Conservation (phyloP, 2,797 vertebrate genomes). For the Fratercula arctica region DNA sequence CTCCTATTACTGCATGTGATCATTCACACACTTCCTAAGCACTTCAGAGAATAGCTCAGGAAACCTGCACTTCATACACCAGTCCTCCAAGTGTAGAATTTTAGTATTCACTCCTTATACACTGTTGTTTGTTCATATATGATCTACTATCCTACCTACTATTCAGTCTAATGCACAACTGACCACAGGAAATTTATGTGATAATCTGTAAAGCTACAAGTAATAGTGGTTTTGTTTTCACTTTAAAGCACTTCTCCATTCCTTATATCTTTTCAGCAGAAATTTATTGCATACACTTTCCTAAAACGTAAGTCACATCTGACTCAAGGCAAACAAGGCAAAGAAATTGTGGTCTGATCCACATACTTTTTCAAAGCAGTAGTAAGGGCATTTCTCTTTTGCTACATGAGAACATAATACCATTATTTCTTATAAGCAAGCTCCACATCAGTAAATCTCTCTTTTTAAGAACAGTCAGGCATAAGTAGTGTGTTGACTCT, state of each 20-base stretch:
- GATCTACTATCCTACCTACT: neutral
- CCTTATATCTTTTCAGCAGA: conserved; percentile 15
- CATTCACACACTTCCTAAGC: neutral
- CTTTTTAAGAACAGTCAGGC: neutral
- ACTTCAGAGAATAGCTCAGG: neutral
- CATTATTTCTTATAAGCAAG: neutral
- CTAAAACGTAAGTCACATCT: neutral
- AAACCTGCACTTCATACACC: neutral
- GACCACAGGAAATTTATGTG: conserved; percentile 17
- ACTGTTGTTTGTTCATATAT: neutral
- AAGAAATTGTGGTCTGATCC: neutral
- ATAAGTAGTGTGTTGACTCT: neutral
- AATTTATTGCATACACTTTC: neutral
- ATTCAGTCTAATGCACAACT: neutral
- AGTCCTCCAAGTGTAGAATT: neutral
- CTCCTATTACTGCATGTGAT: neutral
- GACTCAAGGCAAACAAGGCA: neutral
- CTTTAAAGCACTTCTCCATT: conserved; percentile 37
- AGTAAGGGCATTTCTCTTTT: neutral
- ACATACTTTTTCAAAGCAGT: neutral
- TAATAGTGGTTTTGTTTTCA: neutral
- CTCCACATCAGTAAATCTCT: neutral
- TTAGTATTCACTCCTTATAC: neutral
- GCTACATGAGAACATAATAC: neutral
- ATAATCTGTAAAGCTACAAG: conserved; percentile 39